Conservation (phyloP, 2,113 vertebrate genomes). For the Limnothrissa miodon region DNA sequence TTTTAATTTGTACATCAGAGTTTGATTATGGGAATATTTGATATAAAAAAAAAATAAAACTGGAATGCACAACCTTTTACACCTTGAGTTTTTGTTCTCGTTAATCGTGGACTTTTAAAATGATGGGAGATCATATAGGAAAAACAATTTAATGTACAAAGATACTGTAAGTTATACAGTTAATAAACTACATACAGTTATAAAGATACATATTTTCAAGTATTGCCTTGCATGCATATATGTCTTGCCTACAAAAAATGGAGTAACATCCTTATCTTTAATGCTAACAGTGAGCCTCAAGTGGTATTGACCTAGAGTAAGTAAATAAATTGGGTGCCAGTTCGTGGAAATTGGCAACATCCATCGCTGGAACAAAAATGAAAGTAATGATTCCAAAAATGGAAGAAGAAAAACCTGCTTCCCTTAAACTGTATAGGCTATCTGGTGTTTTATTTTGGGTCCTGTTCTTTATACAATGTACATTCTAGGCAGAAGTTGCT, state of each 20-base stretch:
- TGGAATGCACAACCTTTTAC: conserved; percentile 78
- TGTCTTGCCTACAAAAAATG: background rate
- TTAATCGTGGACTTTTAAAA: background rate
- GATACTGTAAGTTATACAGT: background rate
- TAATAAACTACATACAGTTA: background rate
- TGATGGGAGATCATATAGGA: background rate
- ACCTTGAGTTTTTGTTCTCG: conserved; percentile 42
- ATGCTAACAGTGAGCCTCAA: background rate
- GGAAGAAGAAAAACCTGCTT: too few species aligned
- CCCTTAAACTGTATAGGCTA: too few species aligned
- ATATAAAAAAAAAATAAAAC: conserved; percentile 78
- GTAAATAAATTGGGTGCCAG: too few species aligned
- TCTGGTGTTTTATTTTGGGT: too few species aligned
- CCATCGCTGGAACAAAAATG: too few species aligned
- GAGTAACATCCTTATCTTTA: background rate
- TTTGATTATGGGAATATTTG: conserved; percentile 80
- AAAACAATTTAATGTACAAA: background rate
- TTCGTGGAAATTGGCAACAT: too few species aligned
- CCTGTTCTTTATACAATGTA: too few species aligned
- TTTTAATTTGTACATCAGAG: conserved; percentile 83
- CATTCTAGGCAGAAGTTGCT: too few species aligned
- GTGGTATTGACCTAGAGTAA: background rate
- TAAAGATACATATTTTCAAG: background rate
- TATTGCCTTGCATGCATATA: background rate
- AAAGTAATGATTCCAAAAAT: too few species aligned